Evolutionary conservation across 2,888 invertebrate genomes (phyloP).

Genomic region (Cryptocheilus praepositus): DNA sequence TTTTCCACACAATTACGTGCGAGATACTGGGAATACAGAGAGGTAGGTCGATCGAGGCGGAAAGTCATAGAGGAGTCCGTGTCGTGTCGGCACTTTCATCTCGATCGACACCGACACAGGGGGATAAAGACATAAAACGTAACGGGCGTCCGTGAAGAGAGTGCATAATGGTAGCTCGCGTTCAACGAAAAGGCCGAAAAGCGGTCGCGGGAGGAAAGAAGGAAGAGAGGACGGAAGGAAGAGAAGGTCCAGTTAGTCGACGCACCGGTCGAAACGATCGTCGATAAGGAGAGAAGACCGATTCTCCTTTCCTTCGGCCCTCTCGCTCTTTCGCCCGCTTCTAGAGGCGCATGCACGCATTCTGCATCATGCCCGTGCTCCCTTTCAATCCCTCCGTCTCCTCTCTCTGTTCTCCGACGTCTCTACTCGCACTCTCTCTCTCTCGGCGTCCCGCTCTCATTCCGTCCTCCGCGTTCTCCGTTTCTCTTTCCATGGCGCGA

Average conservation of each 20-base stretch:
- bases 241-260: slow-evolving; percentile 33
- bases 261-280: slow-evolving; percentile 33
- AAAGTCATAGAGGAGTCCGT: slow-evolving; percentile 19
- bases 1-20: slow-evolving; percentile 41
- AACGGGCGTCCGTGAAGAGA: slow-evolving; percentile 61
- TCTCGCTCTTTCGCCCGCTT: not conserved
- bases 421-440: too few relatives aligned
- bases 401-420: too few relatives aligned
- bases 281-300: slow-evolving; percentile 21
- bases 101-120: slow-evolving; percentile 52
- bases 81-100: slow-evolving; percentile 57
- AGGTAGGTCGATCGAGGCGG: not conserved
- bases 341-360: not conserved
- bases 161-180: slow-evolving; percentile 53
- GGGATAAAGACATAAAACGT: slow-evolving; percentile 70
- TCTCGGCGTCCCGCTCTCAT: slow-evolving; percentile 23
- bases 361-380: slow-evolving; percentile 8
- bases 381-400: slow-evolving; percentile 25
- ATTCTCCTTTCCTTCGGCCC: slow-evolving; percentile 5
- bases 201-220: slow-evolving; percentile 21
- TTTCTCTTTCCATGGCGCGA: slow-evolving; percentile 51
- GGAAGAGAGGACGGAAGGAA: slow-evolving; percentile 14
- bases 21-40: slow-evolving; percentile 34
- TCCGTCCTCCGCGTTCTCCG: slow-evolving; percentile 33
- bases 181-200: slow-evolving; percentile 36